Conservation (phyloP, 2,888 invertebrate species). For the Spicauda simplicius region DNA sequence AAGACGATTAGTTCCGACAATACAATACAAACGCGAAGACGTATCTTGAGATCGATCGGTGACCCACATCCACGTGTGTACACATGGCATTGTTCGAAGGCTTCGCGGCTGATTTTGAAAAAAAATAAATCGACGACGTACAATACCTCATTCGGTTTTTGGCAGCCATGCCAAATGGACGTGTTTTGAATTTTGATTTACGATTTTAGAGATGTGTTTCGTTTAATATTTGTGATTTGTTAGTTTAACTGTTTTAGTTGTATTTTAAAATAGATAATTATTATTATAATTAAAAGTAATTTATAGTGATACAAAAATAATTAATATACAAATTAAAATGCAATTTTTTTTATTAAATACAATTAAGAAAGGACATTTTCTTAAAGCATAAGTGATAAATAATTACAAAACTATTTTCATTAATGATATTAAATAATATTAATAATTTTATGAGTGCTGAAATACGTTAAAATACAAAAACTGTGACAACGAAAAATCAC, state of each 20-base stretch:
- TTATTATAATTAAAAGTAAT: no score
- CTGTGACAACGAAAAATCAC: neutral
- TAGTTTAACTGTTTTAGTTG: neutral
- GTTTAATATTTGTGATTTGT: neutral
- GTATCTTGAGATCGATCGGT: slow-evolving; percentile 70
- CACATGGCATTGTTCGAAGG: slow-evolving; percentile 61
- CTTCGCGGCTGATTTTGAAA: slow-evolving; percentile 51
- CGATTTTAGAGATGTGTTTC: no score
- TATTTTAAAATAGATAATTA: no score
- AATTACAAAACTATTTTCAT: no score
- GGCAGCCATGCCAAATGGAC: slow-evolving; percentile 59
- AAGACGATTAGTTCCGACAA: slow-evolving; percentile 40
- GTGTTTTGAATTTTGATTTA: slow-evolving; percentile 38
- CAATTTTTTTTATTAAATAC: no score
- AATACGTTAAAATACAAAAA: neutral
- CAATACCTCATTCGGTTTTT: slow-evolving; percentile 68
- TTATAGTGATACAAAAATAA: no score
- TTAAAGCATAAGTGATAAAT: no score
- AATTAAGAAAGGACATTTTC: no score
- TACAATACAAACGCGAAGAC: slow-evolving; percentile 49
- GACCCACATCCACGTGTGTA: slow-evolving; percentile 69
- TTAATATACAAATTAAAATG: no score
- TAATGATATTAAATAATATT: no score
- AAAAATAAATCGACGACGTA: slow-evolving; percentile 63
- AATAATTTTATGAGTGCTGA: no score